Conservation (phyloP, 2,888 invertebrate genomes). For the Pyrochroa serraticornis region DNA sequence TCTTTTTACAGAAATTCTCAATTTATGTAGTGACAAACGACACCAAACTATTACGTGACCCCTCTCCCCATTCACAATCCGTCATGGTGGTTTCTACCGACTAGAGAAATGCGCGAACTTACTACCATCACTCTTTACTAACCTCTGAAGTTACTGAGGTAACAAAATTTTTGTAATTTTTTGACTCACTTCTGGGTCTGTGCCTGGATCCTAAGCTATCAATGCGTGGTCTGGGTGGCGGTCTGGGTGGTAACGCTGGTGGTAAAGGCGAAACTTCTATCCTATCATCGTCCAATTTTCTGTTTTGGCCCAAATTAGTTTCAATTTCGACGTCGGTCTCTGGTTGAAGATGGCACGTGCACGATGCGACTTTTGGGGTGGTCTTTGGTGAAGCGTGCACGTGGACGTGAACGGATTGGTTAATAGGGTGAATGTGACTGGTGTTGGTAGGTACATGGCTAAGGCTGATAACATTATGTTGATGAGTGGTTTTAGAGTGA, state of each 20-base stretch:
- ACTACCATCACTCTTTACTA: too few species aligned
- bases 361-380: conserved; percentile 42
- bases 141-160: too few species aligned
- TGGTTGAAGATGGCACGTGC: conserved; percentile 54
- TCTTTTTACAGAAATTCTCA: too few species aligned
- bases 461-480: conserved; percentile 37
- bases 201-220: conserved; percentile 52
- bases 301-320: conserved; percentile 26
- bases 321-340: conserved; percentile 35
- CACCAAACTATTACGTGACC: too few species aligned
- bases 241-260: conserved; percentile 59
- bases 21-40: too few species aligned
- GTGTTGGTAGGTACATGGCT: conserved; percentile 42
- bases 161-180: background rate
- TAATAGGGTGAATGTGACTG: conserved; percentile 46
- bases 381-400: conserved; percentile 50
- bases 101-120: too few species aligned
- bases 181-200: conserved; percentile 45
- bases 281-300: conserved; percentile 56
- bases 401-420: conserved; percentile 47
- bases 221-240: conserved; percentile 56
- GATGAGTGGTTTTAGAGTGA: conserved; percentile 31
- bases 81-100: too few species aligned
- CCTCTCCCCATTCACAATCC: too few species aligned
- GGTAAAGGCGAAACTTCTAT: conserved; percentile 58